Percentiles rank a stretch among this genome's conserved stretches.
These are phyloP conservation scores for Tricholauxania praeusta DNA, from an alignment of 2,888 invertebrate genomes.

Conservation along the genomic window DNA sequence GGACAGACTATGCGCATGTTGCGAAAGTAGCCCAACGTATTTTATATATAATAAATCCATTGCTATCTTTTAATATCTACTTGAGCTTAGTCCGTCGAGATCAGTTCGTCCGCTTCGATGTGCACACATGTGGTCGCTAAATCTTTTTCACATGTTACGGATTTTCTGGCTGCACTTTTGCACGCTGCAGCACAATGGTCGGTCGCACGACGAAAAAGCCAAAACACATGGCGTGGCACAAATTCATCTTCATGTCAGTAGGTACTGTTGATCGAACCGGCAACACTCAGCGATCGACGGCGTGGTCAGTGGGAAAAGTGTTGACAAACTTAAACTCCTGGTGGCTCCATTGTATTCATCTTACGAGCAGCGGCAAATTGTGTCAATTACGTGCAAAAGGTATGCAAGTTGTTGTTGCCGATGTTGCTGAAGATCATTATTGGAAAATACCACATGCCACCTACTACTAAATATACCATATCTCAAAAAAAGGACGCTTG, in stretches of 20 bases:
- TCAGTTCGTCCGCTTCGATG: not conserved
- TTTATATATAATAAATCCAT: too few relatives aligned
- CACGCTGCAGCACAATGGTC: conserved; percentile 5
- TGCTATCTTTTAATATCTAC: not conserved
- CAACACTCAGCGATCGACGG: not conserved
- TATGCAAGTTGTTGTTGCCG: not conserved
- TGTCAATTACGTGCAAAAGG: not conserved
- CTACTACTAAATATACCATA: not conserved
- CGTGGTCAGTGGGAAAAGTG: conserved; percentile 1
- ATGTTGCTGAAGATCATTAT: conserved; percentile 10
- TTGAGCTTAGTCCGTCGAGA: not conserved
- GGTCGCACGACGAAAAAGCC: conserved; percentile 28
- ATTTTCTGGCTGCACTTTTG: conserved; percentile 39
- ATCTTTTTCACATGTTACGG: conserved; percentile 49
- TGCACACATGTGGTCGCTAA: conserved; percentile 38
- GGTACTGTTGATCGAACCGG: too few relatives aligned
- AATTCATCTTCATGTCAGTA: not conserved
- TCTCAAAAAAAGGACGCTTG: conserved; percentile 20
- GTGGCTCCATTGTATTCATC: not conserved
- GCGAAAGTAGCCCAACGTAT: too few relatives aligned
- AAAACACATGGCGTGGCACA: conserved; percentile 42
- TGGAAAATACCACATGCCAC: not conserved
- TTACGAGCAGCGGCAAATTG: not conserved
- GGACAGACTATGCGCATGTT: too few relatives aligned
- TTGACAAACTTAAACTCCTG: conserved; percentile 15